phyloP scores from a whole-genome alignment of 2,888 invertebrate species.

The Agrochola litura region DNA sequence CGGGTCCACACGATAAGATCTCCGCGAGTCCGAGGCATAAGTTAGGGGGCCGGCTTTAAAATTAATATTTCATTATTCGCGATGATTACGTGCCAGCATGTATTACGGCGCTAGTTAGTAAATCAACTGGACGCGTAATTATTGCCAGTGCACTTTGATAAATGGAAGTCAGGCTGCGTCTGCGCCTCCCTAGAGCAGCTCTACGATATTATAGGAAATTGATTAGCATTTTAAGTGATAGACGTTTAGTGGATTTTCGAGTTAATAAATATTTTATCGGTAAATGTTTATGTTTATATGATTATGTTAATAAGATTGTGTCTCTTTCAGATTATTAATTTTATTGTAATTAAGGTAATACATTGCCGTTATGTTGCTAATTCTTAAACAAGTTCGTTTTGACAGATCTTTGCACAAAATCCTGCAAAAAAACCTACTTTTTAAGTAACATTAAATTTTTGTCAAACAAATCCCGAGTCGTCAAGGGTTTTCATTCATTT shows the following conservation, averaged over 20 bases:
- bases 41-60: conserved; percentile 53
- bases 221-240: conserved; percentile 53
- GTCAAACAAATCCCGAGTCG: too few relatives aligned
- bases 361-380: conserved; percentile 7
- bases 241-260: conserved; percentile 44
- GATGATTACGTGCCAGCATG: conserved; percentile 64
- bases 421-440: not conserved
- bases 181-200: conserved; percentile 44
- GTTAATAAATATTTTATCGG: conserved; percentile 36
- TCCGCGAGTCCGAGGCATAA: conserved; percentile 36
- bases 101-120: conserved; percentile 69
- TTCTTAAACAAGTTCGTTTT: not conserved
- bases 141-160: conserved; percentile 62
- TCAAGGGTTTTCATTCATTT: not conserved
- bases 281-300: conserved; percentile 7
- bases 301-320: conserved; percentile 17
- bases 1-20: conserved; percentile 64
- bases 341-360: conserved; percentile 8
- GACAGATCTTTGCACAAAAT: not conserved
- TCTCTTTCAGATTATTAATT: conserved; percentile 7
- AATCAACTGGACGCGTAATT: conserved; percentile 71
- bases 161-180: conserved; percentile 48
- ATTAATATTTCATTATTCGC: conserved; percentile 69
- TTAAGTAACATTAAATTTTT: too few relatives aligned
- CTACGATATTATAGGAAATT: conserved; percentile 35